These are phyloP conservation scores for Argopecten irradians DNA, from an alignment of 1,140 invertebrate species.

Conservation along the genomic window DNA sequence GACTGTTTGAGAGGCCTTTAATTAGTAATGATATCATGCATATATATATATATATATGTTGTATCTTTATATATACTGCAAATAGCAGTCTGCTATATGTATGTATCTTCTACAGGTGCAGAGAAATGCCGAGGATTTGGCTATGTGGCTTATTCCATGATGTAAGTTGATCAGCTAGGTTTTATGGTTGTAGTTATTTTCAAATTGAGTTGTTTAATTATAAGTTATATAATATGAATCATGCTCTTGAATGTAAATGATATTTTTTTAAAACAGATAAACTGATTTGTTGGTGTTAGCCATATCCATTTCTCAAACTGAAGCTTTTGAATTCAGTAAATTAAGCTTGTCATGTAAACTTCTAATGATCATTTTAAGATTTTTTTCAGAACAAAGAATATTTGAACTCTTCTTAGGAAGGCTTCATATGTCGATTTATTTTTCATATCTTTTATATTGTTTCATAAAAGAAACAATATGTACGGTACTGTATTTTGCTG, in stretches of 20 bases:
- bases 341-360: too few relatives aligned
- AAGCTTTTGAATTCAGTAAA: too few relatives aligned
- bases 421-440: neutral
- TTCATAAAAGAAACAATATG: neutral
- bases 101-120: conserved; percentile 56
- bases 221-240: neutral
- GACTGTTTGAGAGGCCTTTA: neutral
- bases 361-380: too few relatives aligned
- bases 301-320: neutral
- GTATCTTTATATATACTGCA: neutral
- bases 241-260: neutral
- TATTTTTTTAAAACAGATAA: conserved; percentile 13
- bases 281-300: neutral
- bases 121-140: conserved; percentile 61
- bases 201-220: conserved; percentile 25
- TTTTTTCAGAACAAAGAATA: neutral
- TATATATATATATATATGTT: neutral
- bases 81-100: neutral
- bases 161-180: conserved; percentile 62
- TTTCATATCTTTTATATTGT: neutral
- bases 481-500: neutral
- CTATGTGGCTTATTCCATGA: conserved; percentile 63
- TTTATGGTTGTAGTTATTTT: too few relatives aligned
- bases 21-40: neutral
- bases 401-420: neutral